These are phyloP conservation scores for Homarus americanus DNA, from an alignment of 1,140 invertebrate genomes.

Conservation along the genomic window DNA sequence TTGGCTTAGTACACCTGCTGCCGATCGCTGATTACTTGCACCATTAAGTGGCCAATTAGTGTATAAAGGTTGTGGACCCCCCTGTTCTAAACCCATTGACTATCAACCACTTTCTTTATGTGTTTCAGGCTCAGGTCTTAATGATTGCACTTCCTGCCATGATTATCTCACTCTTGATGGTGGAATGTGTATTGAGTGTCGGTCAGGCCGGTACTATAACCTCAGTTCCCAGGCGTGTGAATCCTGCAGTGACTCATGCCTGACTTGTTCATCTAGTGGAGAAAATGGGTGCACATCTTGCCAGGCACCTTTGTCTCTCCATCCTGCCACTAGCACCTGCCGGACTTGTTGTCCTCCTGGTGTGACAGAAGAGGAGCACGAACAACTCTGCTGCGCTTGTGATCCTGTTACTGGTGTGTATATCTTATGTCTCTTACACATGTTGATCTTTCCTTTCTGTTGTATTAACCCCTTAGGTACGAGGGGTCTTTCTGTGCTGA, in stretches of 20 bases:
- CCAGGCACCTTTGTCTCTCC: slow-evolving; percentile 50
- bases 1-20: no score
- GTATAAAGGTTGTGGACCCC: no score
- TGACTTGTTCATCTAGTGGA: slow-evolving; percentile 57
- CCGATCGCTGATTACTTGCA: no score
- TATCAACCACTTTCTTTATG: not conserved
- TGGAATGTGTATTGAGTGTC: slow-evolving; percentile 65
- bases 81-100: no score
- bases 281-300: slow-evolving; percentile 60
- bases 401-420: slow-evolving; percentile 59
- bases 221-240: slow-evolving; percentile 42
- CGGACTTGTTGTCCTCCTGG: slow-evolving; percentile 56
- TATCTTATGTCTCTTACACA: no score
- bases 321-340: slow-evolving; percentile 57
- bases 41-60: no score
- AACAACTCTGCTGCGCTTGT: slow-evolving; percentile 46
- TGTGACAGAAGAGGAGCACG: slow-evolving; percentile 36
- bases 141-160: slow-evolving; percentile 60
- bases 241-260: slow-evolving; percentile 32
- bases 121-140: slow-evolving; percentile 47
- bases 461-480: no score
- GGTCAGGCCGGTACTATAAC: slow-evolving; percentile 59
- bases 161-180: slow-evolving; percentile 64
- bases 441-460: no score
- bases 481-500: no score